Evolutionary conservation across 2,113 vertebrate genomes (phyloP).

Genomic region (Nicator chloris): DNA sequence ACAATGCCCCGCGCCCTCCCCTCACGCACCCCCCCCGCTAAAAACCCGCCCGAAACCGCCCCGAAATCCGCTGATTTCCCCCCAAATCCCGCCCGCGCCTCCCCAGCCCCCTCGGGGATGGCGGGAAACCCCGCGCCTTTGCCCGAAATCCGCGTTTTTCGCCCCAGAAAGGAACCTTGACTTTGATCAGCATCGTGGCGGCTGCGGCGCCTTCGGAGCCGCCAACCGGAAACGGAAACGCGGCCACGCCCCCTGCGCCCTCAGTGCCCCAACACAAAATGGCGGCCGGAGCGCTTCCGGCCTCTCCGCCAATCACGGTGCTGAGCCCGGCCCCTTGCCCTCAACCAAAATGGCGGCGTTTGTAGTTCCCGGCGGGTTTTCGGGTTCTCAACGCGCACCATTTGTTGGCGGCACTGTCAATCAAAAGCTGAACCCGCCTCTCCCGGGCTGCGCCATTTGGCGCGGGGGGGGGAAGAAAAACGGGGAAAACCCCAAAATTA

Average conservation of each 20-base stretch:
- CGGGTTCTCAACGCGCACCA: rapidly evolving
- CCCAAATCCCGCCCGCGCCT: not conserved
- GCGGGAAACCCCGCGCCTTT: rapidly evolving
- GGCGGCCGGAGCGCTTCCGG: rapidly evolving
- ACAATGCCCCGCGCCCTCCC: not conserved
- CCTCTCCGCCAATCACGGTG: rapidly evolving
- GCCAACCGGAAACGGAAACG: not conserved
- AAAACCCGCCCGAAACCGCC: not conserved
- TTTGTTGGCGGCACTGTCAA: not conserved
- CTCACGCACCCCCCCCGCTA: not conserved
- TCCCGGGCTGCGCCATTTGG: rapidly evolving
- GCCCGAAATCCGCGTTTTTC: not conserved
- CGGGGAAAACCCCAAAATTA: rapidly evolving
- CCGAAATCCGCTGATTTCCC: rapidly evolving
- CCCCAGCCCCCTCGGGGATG: rapidly evolving
- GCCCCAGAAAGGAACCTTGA: not conserved
- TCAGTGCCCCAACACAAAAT: rapidly evolving
- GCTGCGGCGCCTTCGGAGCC: not conserved
- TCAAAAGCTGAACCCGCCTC: not conserved
- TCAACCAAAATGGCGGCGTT: rapidly evolving
- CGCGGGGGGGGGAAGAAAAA: rapidly evolving
- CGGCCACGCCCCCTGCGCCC: not conserved
- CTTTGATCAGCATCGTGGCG: not conserved
- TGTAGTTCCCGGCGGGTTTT: rapidly evolving
- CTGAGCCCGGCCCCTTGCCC: rapidly evolving